Evolutionary conservation across 1,140 invertebrate species (phyloP).

Genomic region (Heterodera schachtii): DNA sequence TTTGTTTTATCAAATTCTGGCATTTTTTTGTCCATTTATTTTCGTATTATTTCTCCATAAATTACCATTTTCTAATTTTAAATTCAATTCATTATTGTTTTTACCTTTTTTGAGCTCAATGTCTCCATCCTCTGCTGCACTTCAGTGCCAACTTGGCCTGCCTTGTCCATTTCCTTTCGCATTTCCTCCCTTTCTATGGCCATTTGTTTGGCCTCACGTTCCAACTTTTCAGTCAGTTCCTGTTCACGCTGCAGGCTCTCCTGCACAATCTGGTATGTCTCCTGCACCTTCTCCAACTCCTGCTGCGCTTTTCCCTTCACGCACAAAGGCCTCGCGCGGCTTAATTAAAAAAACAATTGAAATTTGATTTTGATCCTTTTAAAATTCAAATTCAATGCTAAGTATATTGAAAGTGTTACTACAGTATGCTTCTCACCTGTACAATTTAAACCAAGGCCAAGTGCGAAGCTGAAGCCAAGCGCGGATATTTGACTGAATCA

Average conservation of each 20-base stretch:
- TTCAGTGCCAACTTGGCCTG: slow-evolving; percentile 32
- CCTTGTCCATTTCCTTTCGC: slow-evolving; percentile 41
- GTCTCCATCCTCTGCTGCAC: slow-evolving; percentile 44
- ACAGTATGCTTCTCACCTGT: slow-evolving; percentile 8
- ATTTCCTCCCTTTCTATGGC: slow-evolving; percentile 77
- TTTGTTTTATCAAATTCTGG: no score
- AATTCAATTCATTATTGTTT: no score
- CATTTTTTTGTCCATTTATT: no score
- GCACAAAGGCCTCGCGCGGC: slow-evolving; percentile 13
- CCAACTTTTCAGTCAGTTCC: slow-evolving; percentile 96
- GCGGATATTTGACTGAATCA: slow-evolving; percentile 97
- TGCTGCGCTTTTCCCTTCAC: slow-evolving; percentile 56
- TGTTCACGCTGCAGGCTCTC: slow-evolving; percentile 79
- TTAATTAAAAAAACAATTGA: background rate
- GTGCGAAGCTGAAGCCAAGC: slow-evolving; percentile 95
- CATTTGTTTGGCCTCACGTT: slow-evolving; percentile 90
- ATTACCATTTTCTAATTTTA: no score
- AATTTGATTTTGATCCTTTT: background rate
- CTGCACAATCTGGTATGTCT: slow-evolving; percentile 78
- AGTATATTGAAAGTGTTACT: no score
- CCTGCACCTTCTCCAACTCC: slow-evolving; percentile 88
- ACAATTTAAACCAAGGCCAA: slow-evolving; percentile 73
- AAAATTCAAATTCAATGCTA: no score
- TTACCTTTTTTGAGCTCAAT: slow-evolving; percentile 37
- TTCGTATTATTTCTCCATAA: no score